These are phyloP conservation scores for Amblyjoppa proteus DNA, from an alignment of 2,888 invertebrate species.

Conservation along the genomic window DNA sequence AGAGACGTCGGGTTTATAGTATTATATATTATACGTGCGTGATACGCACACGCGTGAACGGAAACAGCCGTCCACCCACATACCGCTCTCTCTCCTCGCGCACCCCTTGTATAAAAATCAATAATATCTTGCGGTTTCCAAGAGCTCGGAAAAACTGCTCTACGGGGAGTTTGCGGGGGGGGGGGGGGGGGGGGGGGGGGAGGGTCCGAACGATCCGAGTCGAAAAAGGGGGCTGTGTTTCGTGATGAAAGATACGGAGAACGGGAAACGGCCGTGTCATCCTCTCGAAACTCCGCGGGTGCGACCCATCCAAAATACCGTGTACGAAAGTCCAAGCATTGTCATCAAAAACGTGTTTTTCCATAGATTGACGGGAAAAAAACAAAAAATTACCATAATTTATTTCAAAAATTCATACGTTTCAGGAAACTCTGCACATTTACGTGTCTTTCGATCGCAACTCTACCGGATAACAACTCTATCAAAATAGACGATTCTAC, in stretches of 20 bases:
- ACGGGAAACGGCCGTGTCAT: slow-evolving; percentile 61
- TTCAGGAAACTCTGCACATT: too few relatives aligned
- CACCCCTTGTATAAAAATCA: slow-evolving; percentile 83
- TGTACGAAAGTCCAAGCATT: not conserved
- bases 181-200: slow-evolving; percentile 36
- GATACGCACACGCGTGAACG: slow-evolving; percentile 66
- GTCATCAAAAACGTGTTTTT: not conserved
- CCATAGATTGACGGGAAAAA: not conserved
- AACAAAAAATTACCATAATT: not conserved
- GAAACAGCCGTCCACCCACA: slow-evolving; percentile 71
- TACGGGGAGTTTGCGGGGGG: slow-evolving; percentile 6
- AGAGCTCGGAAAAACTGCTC: slow-evolving; percentile 78
- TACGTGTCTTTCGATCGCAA: too few relatives aligned
- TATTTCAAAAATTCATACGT: not conserved
- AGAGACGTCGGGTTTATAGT: not conserved
- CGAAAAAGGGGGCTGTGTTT: slow-evolving; percentile 70
- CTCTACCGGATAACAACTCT: too few relatives aligned
- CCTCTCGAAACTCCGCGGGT: not conserved
- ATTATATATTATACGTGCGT: slow-evolving; percentile 35
- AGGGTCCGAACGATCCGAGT: slow-evolving; percentile 47
- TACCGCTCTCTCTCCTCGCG: slow-evolving; percentile 54
- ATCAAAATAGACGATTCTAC: too few relatives aligned
- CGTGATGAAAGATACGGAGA: slow-evolving; percentile 64
- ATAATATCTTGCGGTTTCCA: slow-evolving; percentile 84
- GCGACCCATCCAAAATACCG: slow-evolving; percentile 20